Evolutionary conservation across 2,797 vertebrate species (phyloP).

Genomic region (Pristis pectinata): DNA sequence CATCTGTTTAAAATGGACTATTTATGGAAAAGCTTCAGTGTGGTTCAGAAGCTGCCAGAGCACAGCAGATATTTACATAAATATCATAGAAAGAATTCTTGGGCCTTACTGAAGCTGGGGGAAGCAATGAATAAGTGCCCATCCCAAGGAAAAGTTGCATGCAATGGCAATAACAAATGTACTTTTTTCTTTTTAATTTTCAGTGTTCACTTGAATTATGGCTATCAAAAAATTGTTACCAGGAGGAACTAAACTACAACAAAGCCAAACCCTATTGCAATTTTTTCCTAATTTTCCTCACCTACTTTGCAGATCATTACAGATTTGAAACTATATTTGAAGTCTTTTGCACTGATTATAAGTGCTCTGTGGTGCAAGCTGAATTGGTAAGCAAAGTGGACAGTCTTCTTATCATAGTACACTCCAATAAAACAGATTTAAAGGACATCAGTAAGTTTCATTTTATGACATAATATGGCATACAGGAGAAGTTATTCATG

Average conservation of each 20-base stretch:
- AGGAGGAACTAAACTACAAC: background rate
- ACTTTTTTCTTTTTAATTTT: conserved; percentile 1
- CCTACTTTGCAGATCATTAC: background rate
- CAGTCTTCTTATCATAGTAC: background rate
- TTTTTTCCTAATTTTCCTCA: background rate
- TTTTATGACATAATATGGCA: background rate
- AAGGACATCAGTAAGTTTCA: background rate
- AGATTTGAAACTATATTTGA: background rate
- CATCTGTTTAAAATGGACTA: background rate
- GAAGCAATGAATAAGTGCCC: background rate
- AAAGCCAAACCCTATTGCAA: too few relatives aligned
- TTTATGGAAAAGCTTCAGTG: background rate
- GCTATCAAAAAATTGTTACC: background rate
- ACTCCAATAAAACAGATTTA: background rate
- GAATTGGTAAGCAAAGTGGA: background rate
- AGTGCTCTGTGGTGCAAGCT: background rate
- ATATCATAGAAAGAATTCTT: background rate
- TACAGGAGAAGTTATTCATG: background rate
- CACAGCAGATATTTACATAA: background rate
- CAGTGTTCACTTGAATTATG: background rate
- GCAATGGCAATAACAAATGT: background rate
- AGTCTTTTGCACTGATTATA: background rate
- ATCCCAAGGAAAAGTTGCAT: background rate
- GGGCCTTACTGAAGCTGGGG: background rate
- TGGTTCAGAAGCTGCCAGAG: background rate